Evolutionary conservation across 2,888 invertebrate species (phyloP).

Genomic region (Sisyra terminalis): DNA sequence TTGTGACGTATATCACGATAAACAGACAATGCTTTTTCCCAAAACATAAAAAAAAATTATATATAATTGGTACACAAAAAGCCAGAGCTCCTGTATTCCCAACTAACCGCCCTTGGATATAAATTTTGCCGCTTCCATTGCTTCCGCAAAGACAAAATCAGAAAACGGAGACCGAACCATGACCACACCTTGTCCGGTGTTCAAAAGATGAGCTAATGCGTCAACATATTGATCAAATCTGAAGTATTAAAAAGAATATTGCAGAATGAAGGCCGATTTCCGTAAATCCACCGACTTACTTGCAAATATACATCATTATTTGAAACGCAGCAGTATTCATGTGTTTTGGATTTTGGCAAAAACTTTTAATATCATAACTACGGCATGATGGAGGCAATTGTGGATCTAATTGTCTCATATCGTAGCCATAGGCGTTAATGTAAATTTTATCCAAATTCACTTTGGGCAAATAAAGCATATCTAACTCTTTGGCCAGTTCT

Average conservation of each 20-base stretch:
- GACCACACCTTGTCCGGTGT: slow-evolving; percentile 90
- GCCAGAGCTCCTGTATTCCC: neutral
- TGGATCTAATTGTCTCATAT: slow-evolving; percentile 56
- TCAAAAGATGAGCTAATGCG: slow-evolving; percentile 73
- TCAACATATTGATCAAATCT: slow-evolving; percentile 61
- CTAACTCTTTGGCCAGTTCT: slow-evolving; percentile 68
- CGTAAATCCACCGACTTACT: too few species aligned
- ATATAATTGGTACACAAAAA: slow-evolving; percentile 6
- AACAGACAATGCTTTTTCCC: slow-evolving; percentile 33
- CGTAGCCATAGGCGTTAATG: slow-evolving; percentile 61
- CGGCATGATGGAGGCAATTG: slow-evolving; percentile 49
- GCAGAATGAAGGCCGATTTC: slow-evolving; percentile 2
- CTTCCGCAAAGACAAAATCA: slow-evolving; percentile 72
- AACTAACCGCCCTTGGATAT: slow-evolving; percentile 38
- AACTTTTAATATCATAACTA: slow-evolving; percentile 64
- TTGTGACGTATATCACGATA: slow-evolving; percentile 53
- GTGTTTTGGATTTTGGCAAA: slow-evolving; percentile 52
- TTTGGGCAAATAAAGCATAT: slow-evolving; percentile 71
- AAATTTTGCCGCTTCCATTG: slow-evolving; percentile 59
- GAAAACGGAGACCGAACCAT: slow-evolving; percentile 68
- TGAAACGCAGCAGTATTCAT: slow-evolving; percentile 49
- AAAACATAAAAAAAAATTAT: slow-evolving; percentile 10
- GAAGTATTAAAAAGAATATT: slow-evolving; percentile 11
- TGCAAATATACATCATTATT: slow-evolving; percentile 41
- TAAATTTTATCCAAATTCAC: slow-evolving; percentile 59